Evolutionary conservation across 2,113 vertebrate species (phyloP).

Genomic region (Anguilla japonica): DNA sequence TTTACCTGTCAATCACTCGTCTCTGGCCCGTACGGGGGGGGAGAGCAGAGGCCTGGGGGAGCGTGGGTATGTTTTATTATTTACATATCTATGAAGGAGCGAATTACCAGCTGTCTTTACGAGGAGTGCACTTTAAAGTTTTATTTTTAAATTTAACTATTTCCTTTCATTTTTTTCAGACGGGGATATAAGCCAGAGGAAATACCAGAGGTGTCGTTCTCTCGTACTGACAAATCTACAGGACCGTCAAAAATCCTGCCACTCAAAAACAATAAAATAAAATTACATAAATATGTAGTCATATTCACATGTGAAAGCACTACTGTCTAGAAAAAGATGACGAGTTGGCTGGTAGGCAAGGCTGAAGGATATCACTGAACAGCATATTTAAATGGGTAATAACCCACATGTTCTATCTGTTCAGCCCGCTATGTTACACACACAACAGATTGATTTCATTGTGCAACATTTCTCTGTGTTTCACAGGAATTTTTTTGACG

Average conservation of each 20-base stretch:
- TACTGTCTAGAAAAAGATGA: neutral
- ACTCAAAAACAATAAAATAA: slow-evolving; percentile 37
- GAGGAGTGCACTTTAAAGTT: too few relatives aligned
- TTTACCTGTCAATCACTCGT: too few relatives aligned
- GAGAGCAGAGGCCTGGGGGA: too few relatives aligned
- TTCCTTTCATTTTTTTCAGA: too few relatives aligned
- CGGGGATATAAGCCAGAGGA: neutral
- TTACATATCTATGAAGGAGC: too few relatives aligned
- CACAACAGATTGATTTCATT: neutral
- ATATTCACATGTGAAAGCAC: slow-evolving; percentile 45
- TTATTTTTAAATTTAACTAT: too few relatives aligned
- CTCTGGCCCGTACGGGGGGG: too few relatives aligned
- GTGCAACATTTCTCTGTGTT: neutral
- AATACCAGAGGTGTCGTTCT: neutral
- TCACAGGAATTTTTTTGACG: neutral
- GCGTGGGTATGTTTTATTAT: too few relatives aligned
- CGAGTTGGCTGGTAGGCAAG: slow-evolving; percentile 17
- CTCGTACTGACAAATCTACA: slow-evolving; percentile 34
- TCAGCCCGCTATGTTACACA: neutral
- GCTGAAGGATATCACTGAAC: neutral
- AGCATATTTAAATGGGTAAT: neutral
- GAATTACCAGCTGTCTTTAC: too few relatives aligned
- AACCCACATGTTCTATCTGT: neutral
- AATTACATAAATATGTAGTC: slow-evolving; percentile 22
- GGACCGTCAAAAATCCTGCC: slow-evolving; percentile 23